Conservation (phyloP, 2,888 invertebrate genomes). For the Rhaphigaster nebulosa region DNA sequence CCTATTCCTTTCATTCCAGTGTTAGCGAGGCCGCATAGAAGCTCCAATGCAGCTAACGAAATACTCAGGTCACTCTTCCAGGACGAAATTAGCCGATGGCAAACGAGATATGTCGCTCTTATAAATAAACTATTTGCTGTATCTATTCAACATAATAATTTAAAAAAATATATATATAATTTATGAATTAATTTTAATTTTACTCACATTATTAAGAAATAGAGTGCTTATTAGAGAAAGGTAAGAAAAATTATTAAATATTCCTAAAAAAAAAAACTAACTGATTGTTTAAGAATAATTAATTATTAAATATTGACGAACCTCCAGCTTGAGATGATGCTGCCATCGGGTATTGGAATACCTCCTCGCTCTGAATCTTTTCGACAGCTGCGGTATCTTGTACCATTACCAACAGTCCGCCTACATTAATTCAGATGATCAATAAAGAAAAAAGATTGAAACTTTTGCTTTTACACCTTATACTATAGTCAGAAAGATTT, state of each 20-base stretch:
- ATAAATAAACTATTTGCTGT: constrained; percentile 91
- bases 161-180: not conserved
- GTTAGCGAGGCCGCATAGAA: constrained; percentile 90
- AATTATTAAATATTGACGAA: not conserved
- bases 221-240: not conserved
- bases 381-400: constrained; percentile 85
- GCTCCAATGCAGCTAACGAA: constrained; percentile 92
- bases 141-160: constrained; percentile 72
- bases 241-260: not conserved
- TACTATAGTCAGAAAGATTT: too few species aligned
- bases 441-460: too few species aligned
- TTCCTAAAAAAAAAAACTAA: too few species aligned
- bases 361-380: constrained; percentile 72
- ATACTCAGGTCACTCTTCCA: constrained; percentile 97
- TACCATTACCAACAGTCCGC: constrained; percentile 82
- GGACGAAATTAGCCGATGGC: constrained; percentile 93
- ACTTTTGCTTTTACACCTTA: too few species aligned
- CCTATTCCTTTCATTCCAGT: constrained; percentile 91
- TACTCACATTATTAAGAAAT: not conserved
- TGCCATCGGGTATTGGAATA: constrained; percentile 11
- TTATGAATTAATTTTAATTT: not conserved
- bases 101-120: constrained; percentile 92
- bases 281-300: not conserved
- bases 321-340: constrained; percentile 51
- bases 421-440: constrained; percentile 67